Evolutionary conservation across 2,113 vertebrate species (phyloP).

Genomic region (Siniperca knerii): DNA sequence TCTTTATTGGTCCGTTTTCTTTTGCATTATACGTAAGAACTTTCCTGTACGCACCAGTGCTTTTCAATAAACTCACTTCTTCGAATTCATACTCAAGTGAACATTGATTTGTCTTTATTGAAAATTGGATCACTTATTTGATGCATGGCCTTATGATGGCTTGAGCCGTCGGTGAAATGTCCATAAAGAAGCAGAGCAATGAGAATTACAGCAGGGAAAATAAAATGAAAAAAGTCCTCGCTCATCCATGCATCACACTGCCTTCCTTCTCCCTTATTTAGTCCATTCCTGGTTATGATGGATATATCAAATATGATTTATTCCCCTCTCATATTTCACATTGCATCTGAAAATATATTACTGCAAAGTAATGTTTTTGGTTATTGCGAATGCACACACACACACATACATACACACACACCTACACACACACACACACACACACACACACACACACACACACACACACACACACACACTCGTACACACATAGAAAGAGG

Average conservation of each 20-base stretch:
- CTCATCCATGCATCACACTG: conserved; percentile 40
- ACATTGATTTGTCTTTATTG: conserved; percentile 72
- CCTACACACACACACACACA: neutral
- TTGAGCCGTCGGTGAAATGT: conserved; percentile 57
- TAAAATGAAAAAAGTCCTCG: conserved; percentile 40
- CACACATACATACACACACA: neutral
- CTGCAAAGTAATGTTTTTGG: conserved; percentile 47
- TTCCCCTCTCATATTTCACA: conserved; percentile 60
- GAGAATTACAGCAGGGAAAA: conserved; percentile 47
- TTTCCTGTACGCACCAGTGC: conserved; percentile 26
- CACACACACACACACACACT: neutral
- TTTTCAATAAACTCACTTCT: conserved; percentile 63
- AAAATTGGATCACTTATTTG: conserved; percentile 63
- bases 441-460: neutral
- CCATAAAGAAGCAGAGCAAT: conserved; percentile 64
- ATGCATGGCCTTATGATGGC: conserved; percentile 61
- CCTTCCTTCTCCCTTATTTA: conserved; percentile 53
- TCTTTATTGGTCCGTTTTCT: conserved; percentile 34
- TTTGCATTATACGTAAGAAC: conserved; percentile 26
- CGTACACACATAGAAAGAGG: neutral
- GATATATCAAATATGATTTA: conserved; percentile 68
- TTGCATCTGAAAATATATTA: conserved; percentile 65
- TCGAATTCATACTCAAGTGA: conserved; percentile 61
- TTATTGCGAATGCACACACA: conserved; percentile 14
- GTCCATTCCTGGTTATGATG: conserved; percentile 58